These are phyloP conservation scores for Gobius niger DNA, from an alignment of 2,113 vertebrate genomes.

Conservation along the genomic window DNA sequence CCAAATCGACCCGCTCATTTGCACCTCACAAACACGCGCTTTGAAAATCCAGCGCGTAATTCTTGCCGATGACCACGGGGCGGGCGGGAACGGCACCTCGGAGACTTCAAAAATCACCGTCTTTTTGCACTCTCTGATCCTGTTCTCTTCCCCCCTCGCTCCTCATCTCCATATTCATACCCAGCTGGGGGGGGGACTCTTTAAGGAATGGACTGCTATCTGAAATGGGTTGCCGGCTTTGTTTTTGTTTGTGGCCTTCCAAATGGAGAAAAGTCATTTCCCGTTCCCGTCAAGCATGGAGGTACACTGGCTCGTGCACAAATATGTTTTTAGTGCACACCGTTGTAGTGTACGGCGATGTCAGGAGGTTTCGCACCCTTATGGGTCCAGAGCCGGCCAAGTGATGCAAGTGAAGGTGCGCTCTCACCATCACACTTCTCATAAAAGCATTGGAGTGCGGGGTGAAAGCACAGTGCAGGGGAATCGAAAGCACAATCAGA, in stretches of 20 bases:
- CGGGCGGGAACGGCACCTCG: conserved; percentile 55
- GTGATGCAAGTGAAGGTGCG: conserved; percentile 37
- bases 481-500: conserved; percentile 17
- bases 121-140: conserved; percentile 20
- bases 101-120: conserved; percentile 51
- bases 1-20: conserved; percentile 38
- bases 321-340: conserved; percentile 35
- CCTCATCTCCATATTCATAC: conserved; percentile 77
- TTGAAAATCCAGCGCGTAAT: conserved; percentile 59
- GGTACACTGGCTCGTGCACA: conserved; percentile 35
- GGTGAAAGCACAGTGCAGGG: conserved; percentile 12
- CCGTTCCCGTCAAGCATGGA: conserved; percentile 69
- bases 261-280: conserved; percentile 74
- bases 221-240: conserved; percentile 65
- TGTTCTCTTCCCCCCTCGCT: conserved; percentile 11
- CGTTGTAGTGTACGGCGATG: conserved; percentile 16
- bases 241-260: conserved; percentile 72
- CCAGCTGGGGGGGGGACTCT: conserved; percentile 54
- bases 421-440: conserved; percentile 53
- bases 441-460: conserved; percentile 29
- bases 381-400: conserved; percentile 41
- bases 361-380: conserved; percentile 51
- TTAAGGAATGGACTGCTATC: conserved; percentile 63
- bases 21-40: conserved; percentile 14
- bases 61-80: conserved; percentile 58